A percentile compares a stretch with the other conserved stretches of the same genome.
Conservation (phyloP, 1,140 invertebrate species). For the Palaemon carinicauda region DNA sequence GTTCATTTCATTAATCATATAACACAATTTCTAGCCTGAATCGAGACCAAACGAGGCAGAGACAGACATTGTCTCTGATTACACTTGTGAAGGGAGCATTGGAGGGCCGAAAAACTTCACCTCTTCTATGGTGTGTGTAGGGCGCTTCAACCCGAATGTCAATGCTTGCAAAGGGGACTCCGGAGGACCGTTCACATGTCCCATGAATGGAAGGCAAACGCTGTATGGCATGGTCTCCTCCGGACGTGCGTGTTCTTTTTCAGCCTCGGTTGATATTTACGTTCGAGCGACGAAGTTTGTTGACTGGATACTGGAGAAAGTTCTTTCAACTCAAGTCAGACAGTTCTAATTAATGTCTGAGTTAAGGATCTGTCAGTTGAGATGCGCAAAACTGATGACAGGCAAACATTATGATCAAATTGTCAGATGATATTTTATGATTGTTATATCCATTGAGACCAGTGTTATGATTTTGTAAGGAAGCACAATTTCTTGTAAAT, state of each 20-base stretch:
- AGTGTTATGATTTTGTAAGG: too few relatives aligned
- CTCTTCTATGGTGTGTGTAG: slow-evolving; percentile 88
- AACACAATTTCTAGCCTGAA: not conserved
- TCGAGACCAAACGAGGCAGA: not conserved
- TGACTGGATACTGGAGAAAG: slow-evolving; percentile 66
- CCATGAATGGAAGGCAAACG: slow-evolving; percentile 68
- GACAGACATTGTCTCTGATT: slow-evolving; percentile 65
- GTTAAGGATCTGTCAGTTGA: too few relatives aligned
- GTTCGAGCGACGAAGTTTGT: slow-evolving; percentile 83
- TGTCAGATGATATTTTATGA: too few relatives aligned
- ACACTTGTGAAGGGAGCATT: slow-evolving; percentile 67
- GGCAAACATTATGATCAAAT: too few relatives aligned
- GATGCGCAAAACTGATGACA: too few relatives aligned
- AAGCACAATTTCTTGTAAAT: too few relatives aligned
- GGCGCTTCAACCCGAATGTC: slow-evolving; percentile 78
- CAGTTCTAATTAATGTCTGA: too few relatives aligned
- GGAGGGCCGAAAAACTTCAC: slow-evolving; percentile 72
- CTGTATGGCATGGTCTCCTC: slow-evolving; percentile 71
- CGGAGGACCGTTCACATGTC: slow-evolving; percentile 73
- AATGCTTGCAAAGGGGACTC: slow-evolving; percentile 91
- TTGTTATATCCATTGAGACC: too few relatives aligned
- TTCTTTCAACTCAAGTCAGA: too few relatives aligned
- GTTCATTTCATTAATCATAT: not conserved
- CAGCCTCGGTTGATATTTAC: slow-evolving; percentile 83
- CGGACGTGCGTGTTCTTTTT: slow-evolving; percentile 80